Percentiles rank a stretch among this genome's conserved stretches.
These are phyloP conservation scores for Odontocerum albicorne DNA, from an alignment of 2,888 invertebrate species.

Conservation along the genomic window DNA sequence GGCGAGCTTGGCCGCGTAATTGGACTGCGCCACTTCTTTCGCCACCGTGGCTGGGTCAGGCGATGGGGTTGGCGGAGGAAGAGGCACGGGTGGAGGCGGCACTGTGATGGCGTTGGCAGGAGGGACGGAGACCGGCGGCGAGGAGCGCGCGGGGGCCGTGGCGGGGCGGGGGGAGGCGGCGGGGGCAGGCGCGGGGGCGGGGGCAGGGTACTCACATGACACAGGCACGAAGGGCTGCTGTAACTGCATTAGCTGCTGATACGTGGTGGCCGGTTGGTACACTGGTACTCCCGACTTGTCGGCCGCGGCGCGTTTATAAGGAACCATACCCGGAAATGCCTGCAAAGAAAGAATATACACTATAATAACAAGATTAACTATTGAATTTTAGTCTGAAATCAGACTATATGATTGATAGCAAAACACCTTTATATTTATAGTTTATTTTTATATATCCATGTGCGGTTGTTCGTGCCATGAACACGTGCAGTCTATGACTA, in stretches of 20 bases:
- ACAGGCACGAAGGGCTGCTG: constrained; percentile 96
- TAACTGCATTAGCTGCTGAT: constrained; percentile 94
- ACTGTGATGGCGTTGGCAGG: constrained; percentile 40
- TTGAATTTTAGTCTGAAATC: too few species aligned
- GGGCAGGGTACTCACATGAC: constrained; percentile 95
- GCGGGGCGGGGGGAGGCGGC: constrained; percentile 43
- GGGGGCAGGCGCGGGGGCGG: constrained; percentile 64
- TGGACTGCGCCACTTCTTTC: constrained; percentile 82
- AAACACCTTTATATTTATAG: too few species aligned
- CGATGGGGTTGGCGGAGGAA: constrained; percentile 43
- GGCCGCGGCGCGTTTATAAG: constrained; percentile 94
- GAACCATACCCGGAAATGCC: constrained; percentile 95
- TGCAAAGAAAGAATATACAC: too few species aligned
- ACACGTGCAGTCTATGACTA: too few species aligned
- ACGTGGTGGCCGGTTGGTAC: constrained; percentile 90
- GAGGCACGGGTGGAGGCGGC: constrained; percentile 40
- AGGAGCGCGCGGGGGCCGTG: constrained; percentile 37
- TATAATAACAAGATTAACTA: too few species aligned
- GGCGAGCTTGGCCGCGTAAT: constrained; percentile 73
- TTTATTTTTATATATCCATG: too few species aligned
- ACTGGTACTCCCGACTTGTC: constrained; percentile 96
- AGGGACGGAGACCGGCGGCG: constrained; percentile 37
- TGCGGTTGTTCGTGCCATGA: too few species aligned
- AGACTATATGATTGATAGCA: too few species aligned
- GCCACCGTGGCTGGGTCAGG: constrained; percentile 61